phyloP scores from a whole-genome alignment of 2,797 vertebrate species.

The Diplodus puntazzo region DNA sequence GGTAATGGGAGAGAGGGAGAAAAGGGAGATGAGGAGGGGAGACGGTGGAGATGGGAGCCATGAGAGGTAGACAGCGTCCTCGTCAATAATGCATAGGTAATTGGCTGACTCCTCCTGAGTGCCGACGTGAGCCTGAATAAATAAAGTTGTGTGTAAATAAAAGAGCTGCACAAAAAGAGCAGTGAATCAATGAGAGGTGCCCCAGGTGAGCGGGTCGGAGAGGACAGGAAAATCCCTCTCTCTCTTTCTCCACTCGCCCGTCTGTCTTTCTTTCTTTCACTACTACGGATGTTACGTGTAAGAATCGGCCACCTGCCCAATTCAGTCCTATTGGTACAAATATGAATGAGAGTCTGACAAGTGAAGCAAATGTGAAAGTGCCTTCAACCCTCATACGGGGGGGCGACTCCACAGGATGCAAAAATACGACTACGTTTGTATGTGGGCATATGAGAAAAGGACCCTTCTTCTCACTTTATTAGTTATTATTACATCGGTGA shows the following conservation, averaged over 20 bases:
- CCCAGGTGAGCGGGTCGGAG: constrained; percentile 36
- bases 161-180: constrained; percentile 62
- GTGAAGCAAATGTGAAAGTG: too few relatives aligned
- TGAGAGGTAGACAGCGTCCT: constrained; percentile 53
- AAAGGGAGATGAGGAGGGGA: background rate
- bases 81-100: constrained; percentile 77
- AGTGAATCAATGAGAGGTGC: constrained; percentile 63
- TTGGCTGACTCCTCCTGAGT: constrained; percentile 67
- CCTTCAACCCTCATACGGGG: too few relatives aligned
- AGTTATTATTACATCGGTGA: too few relatives aligned
- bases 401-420: too few relatives aligned
- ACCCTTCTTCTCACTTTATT: too few relatives aligned
- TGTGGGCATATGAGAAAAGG: too few relatives aligned
- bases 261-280: constrained; percentile 1
- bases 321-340: too few relatives aligned
- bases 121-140: constrained; percentile 67
- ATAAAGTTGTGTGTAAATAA: constrained; percentile 78
- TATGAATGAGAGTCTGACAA: too few relatives aligned
- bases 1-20: background rate
- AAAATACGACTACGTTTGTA: too few relatives aligned
- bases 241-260: background rate
- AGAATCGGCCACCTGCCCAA: too few relatives aligned
- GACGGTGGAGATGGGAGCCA: constrained; percentile 27
- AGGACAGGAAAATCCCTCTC: background rate
- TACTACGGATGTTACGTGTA: too few relatives aligned